Conservation (phyloP, 2,113 vertebrate genomes). For the Salvelinus namaycush region DNA sequence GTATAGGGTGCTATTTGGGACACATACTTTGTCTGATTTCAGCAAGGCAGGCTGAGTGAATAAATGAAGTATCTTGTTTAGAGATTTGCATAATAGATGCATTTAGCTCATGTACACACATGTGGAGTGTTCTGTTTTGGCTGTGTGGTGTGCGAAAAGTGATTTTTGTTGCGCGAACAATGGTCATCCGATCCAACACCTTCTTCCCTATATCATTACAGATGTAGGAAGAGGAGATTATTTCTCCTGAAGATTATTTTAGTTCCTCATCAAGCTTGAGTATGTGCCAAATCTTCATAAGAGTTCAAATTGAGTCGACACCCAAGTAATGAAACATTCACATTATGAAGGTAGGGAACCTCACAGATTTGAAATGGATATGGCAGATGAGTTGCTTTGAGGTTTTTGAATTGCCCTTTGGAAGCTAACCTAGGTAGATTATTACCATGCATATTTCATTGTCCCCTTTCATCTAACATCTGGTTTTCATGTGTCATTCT, state of each 20-base stretch:
- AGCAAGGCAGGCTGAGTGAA: neutral
- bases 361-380: constrained; percentile 1
- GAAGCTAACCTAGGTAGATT: neutral
- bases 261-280: too few relatives aligned
- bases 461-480: constrained; percentile 11
- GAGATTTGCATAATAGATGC: constrained; percentile 38
- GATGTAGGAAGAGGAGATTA: too few relatives aligned
- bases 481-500: constrained; percentile 2
- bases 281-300: too few relatives aligned
- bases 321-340: too few relatives aligned
- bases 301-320: too few relatives aligned
- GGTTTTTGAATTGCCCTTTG: neutral
- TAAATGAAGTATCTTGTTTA: constrained; percentile 31
- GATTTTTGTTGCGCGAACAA: neutral
- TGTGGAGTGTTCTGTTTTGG: neutral
- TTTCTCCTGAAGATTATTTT: too few relatives aligned
- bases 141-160: constrained; percentile 22
- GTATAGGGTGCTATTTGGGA: too few relatives aligned
- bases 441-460: neutral
- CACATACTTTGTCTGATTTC: constrained; percentile 25
- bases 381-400: neutral
- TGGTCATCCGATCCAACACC: too few relatives aligned
- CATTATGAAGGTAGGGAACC: neutral
- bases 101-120: constrained; percentile 4
- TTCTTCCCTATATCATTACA: too few relatives aligned